A percentile compares a stretch with the other conserved stretches of the same genome.
These are phyloP conservation scores for Cygnus buccinator DNA, from an alignment of 2,113 vertebrate species.

Conservation along the genomic window DNA sequence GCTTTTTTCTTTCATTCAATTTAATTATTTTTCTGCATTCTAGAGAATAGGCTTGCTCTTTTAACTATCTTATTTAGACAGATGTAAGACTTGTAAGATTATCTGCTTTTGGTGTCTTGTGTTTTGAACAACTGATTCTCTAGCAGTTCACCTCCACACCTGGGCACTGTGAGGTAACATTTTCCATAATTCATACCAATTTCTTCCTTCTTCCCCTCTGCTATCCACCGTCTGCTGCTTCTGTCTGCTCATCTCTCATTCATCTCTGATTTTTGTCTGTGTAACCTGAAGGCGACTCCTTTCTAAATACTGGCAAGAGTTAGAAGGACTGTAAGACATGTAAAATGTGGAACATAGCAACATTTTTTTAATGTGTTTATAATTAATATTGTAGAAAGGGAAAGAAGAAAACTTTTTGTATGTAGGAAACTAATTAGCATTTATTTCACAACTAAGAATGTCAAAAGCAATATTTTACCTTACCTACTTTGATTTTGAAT, in stretches of 20 bases:
- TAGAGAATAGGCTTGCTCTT: not conserved
- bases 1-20: not conserved
- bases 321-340: not conserved
- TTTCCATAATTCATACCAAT: not conserved
- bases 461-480: slow-evolving; percentile 10
- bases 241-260: not conserved
- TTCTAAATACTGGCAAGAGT: not conserved
- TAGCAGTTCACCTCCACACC: rapidly evolving
- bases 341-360: not conserved
- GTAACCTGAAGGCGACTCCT: not conserved
- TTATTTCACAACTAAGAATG: not conserved
- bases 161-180: not conserved
- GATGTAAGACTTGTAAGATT: not conserved
- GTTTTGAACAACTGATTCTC: not conserved
- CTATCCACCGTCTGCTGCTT: not conserved
- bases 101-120: not conserved
- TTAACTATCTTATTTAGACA: not conserved
- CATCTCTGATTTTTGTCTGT: not conserved
- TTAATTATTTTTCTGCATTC: not conserved
- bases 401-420: not conserved
- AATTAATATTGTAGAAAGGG: not conserved
- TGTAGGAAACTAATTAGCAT: not conserved
- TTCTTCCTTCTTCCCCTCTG: not conserved
- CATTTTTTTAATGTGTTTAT: not conserved
- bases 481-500: not conserved